A percentile compares a stretch with the other conserved stretches of the same genome.
Evolutionary conservation across 37 sponge, comb jelly and placozoan genomes (phyloP).

Genomic region (Chondrilla cf. caribensis): DNA sequence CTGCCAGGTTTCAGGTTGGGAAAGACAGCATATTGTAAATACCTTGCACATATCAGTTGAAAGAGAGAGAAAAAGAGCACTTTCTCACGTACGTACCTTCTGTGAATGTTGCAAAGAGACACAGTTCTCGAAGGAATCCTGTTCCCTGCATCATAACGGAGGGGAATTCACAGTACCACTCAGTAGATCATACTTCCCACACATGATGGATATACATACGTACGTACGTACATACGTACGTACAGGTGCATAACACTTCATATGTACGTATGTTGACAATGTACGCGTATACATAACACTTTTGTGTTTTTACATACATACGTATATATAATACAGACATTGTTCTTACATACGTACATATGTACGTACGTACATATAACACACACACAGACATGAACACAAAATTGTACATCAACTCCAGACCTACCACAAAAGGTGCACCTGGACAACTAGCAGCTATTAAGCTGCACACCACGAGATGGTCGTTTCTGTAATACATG

Average conservation of each 20-base stretch:
- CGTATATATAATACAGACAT: too few species aligned
- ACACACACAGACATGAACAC: too few species aligned
- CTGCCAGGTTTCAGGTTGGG: constrained; percentile 1
- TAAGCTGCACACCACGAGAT: constrained; percentile 47
- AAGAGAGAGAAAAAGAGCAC: constrained; percentile 1
- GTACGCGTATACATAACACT: background rate
- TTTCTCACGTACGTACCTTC: too few species aligned
- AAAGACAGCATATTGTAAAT: background rate
- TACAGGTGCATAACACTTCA: background rate
- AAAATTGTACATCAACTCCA: background rate
- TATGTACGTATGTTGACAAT: background rate
- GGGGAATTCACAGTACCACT: background rate
- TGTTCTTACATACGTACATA: background rate
- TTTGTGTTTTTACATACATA: background rate
- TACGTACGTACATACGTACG: background rate
- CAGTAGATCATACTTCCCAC: too few species aligned
- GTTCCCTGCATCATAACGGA: constrained; percentile 46
- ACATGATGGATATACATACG: background rate
- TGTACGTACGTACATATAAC: too few species aligned
- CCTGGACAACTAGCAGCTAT: constrained; percentile 58
- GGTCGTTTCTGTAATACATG: constrained; percentile 57
- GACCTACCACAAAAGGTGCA: constrained; percentile 79
- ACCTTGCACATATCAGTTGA: too few species aligned
- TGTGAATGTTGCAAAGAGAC: constrained; percentile 44
- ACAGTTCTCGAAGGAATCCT: constrained; percentile 60